Percentiles rank a stretch among this genome's conserved stretches.
Evolutionary conservation across 92 coral and sea anemone species (phyloP).

Genomic region (Metridium senile): DNA sequence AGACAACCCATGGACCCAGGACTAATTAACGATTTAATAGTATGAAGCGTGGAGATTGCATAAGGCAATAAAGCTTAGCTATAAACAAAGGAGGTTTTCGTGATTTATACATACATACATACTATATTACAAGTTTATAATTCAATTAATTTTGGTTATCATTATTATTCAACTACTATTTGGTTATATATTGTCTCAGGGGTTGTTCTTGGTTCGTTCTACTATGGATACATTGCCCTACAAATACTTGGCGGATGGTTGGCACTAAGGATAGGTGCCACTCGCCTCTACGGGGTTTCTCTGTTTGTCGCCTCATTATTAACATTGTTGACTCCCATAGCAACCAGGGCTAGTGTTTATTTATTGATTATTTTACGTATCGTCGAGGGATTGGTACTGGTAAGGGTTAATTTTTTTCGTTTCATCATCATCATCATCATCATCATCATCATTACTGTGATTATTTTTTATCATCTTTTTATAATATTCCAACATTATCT

Average conservation of each 20-base stretch:
- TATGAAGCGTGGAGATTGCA: too few species aligned
- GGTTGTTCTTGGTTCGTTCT: slow-evolving; percentile 86
- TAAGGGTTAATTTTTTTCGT: too few species aligned
- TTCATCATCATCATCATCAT: not conserved
- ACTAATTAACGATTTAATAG: too few species aligned
- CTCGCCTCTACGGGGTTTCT: slow-evolving; percentile 78
- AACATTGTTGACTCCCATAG: slow-evolving; percentile 78
- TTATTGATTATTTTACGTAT: slow-evolving; percentile 66
- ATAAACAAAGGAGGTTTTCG: too few species aligned
- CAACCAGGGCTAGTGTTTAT: slow-evolving; percentile 75
- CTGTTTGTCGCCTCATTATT: slow-evolving; percentile 66
- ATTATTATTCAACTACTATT: not conserved
- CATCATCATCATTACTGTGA: not conserved
- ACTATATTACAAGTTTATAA: too few species aligned
- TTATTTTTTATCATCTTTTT: not conserved
- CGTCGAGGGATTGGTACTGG: slow-evolving; percentile 82
- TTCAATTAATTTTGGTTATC: not conserved
- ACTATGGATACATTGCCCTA: slow-evolving; percentile 82
- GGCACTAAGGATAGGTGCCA: slow-evolving; percentile 82
- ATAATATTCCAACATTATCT: not conserved
- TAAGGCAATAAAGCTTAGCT: too few species aligned
- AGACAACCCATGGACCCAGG: too few species aligned
- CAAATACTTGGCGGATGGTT: slow-evolving; percentile 92
- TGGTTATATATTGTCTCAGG: slow-evolving; percentile 40
- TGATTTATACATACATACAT: too few species aligned